Evolutionary conservation across 1,140 invertebrate species (phyloP).

Genomic region (Drosophila burlai): DNA sequence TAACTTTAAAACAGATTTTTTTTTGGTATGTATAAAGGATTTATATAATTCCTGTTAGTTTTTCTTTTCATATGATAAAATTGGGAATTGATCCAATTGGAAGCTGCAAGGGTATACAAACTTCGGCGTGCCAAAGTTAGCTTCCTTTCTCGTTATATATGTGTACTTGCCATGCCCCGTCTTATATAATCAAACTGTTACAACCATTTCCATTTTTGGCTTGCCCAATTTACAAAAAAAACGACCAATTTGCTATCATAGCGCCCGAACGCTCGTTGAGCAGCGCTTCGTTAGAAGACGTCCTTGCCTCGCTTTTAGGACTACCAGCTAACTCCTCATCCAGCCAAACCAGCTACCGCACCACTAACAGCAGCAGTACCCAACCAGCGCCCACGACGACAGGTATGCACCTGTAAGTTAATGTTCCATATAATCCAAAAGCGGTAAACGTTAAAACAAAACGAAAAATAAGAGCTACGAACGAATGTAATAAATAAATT

Average conservation of each 20-base stretch:
- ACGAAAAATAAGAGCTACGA: constrained; percentile 6
- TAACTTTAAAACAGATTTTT: too few relatives aligned
- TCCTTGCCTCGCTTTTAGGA: constrained; percentile 95
- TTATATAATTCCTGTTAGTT: too few relatives aligned
- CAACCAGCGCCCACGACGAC: constrained; percentile 64
- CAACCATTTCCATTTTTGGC: constrained; percentile 14
- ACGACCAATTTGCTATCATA: constrained; percentile 52
- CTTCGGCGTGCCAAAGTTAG: too few relatives aligned
- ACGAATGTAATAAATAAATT: constrained; percentile 14
- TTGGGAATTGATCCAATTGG: too few relatives aligned
- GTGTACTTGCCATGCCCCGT: constrained; percentile 47
- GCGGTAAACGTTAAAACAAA: constrained; percentile 21
- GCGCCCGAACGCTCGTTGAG: constrained; percentile 88
- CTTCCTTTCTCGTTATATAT: neutral
- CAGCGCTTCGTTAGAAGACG: constrained; percentile 96
- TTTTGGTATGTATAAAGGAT: too few relatives aligned
- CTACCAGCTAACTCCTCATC: constrained; percentile 87
- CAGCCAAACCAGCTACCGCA: constrained; percentile 61
- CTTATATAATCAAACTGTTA: constrained; percentile 11
- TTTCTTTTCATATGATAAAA: too few relatives aligned
- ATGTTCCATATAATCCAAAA: constrained; percentile 81
- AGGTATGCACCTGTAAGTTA: constrained; percentile 89
- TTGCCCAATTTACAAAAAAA: constrained; percentile 23
- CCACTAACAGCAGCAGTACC: constrained; percentile 54
- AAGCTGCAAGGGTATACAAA: too few relatives aligned